These are phyloP conservation scores for Chanos chanos DNA, from an alignment of 2,797 vertebrate genomes.

Conservation along the genomic window DNA sequence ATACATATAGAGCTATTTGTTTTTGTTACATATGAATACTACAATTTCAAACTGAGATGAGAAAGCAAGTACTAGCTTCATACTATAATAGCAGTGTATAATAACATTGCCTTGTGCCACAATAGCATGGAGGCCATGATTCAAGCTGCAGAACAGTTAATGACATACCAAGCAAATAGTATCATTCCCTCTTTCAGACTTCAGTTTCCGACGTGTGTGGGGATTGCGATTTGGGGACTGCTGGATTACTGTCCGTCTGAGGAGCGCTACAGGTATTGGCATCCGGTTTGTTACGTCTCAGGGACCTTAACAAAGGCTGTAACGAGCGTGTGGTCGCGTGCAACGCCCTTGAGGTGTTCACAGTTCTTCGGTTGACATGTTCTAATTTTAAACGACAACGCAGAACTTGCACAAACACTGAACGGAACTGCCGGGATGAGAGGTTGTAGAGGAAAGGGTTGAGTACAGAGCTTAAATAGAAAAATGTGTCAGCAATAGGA, in stretches of 20 bases:
- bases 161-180: no score
- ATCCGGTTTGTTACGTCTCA: conserved; percentile 29
- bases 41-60: no score
- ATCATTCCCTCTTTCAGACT: background rate
- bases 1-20: no score
- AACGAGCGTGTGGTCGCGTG: conserved; percentile 54
- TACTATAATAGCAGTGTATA: no score
- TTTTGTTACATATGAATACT: no score
- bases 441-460: conserved; percentile 94
- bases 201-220: conserved; percentile 11
- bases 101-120: no score
- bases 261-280: background rate
- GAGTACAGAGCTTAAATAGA: conserved; percentile 94
- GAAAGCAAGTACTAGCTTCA: no score
- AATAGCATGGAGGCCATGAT: no score
- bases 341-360: conserved; percentile 35
- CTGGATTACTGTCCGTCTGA: background rate
- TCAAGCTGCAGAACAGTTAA: no score
- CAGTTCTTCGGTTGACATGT: conserved; percentile 76
- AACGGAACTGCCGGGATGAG: conserved; percentile 88
- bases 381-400: conserved; percentile 78
- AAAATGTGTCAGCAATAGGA: conserved; percentile 84
- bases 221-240: background rate
- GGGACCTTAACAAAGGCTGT: conserved; percentile 68
- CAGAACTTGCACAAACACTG: conserved; percentile 85